phyloP scores from a whole-genome alignment of 2,113 vertebrate species.

The Aptenodytes patagonicus region DNA sequence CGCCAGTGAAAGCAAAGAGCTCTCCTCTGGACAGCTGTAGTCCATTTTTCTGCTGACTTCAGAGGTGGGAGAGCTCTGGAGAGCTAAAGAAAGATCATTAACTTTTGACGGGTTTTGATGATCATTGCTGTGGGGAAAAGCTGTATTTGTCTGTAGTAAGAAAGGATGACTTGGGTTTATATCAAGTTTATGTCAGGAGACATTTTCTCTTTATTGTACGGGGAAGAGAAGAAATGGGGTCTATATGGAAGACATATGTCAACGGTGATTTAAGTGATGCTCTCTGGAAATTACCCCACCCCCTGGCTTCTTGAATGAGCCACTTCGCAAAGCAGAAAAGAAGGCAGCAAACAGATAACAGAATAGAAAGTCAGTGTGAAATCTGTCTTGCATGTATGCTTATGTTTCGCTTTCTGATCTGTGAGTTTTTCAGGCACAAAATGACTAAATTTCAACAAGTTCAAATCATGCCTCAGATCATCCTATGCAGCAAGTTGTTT shows the following conservation, averaged over 20 bases:
- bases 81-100: background rate
- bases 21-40: background rate
- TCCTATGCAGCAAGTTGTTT: conserved; percentile 48
- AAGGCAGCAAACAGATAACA: background rate
- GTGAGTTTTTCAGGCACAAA: conserved; percentile 48
- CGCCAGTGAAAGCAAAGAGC: background rate
- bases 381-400: conserved; percentile 38
- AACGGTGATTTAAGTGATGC: background rate
- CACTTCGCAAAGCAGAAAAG: background rate
- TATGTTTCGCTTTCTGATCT: conserved; percentile 26
- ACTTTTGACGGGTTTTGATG: background rate
- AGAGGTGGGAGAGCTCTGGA: background rate
- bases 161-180: background rate
- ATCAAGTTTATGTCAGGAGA: background rate
- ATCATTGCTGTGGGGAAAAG: background rate
- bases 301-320: background rate
- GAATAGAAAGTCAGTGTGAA: conserved; percentile 8
- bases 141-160: background rate
- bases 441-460: conserved; percentile 62
- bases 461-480: conserved; percentile 29
- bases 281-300: background rate
- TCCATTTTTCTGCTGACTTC: background rate
- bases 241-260: background rate
- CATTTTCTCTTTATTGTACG: conserved; percentile 3
- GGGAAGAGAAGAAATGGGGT: background rate